phyloP scores from a whole-genome alignment of 1,140 invertebrate genomes.

The Chionoecetes opilio region DNA sequence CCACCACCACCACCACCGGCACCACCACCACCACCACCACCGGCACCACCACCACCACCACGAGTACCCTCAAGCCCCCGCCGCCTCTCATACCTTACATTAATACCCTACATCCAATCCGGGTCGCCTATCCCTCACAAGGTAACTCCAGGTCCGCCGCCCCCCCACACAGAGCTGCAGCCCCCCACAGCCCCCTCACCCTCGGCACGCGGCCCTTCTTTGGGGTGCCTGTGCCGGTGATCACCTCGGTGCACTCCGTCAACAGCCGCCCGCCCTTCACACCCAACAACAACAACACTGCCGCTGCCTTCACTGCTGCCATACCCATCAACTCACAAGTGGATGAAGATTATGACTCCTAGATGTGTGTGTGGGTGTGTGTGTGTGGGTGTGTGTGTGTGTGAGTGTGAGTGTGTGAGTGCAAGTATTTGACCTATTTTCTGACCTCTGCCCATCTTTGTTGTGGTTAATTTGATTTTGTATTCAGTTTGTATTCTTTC shows the following conservation, averaged over 20 bases:
- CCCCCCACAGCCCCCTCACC: constrained; percentile 34
- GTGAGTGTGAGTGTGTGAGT: not conserved
- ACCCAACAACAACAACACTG: not conserved
- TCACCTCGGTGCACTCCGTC: not conserved
- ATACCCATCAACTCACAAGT: not conserved
- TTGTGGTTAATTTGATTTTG: too few species aligned
- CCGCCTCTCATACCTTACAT: not conserved
- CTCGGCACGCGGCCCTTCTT: not conserved
- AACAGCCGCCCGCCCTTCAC: not conserved
- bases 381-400: not conserved
- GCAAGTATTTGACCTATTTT: too few species aligned
- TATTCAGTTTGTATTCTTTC: too few species aligned
- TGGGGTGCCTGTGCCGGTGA: constrained; percentile 57
- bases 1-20: not conserved
- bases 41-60: not conserved
- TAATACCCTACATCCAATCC: not conserved
- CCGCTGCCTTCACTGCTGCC: not conserved
- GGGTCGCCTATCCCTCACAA: not conserved
- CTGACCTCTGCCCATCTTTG: too few species aligned
- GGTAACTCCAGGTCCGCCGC: too few species aligned
- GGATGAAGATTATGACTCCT: constrained; percentile 60
- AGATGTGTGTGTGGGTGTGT: constrained; percentile 20
- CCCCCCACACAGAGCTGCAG: not conserved
- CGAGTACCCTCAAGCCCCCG: not conserved
- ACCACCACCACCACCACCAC: not conserved